Conservation (phyloP, 2,113 vertebrate species). For the Callocephalon fimbriatum region DNA sequence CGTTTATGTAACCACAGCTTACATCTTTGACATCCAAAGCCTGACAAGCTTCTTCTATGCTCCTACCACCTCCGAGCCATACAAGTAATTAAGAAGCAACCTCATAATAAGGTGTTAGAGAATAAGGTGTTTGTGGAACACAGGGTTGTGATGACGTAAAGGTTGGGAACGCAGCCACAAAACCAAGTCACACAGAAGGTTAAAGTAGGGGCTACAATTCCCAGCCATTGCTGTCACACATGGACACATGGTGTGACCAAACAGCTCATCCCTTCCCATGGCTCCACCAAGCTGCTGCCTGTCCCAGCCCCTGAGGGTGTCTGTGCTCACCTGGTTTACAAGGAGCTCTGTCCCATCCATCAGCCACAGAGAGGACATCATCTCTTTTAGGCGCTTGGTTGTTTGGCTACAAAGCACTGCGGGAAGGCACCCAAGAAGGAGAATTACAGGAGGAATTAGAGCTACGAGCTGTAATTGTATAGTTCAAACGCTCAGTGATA, state of each 20-base stretch:
- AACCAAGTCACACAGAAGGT: background rate
- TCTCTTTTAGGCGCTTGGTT: background rate
- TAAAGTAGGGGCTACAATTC: background rate
- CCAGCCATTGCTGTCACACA: fast-evolving
- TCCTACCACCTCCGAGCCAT: background rate
- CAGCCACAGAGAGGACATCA: background rate
- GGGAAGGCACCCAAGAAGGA: background rate
- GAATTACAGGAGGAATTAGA: background rate
- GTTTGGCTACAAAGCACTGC: background rate
- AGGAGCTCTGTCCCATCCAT: background rate
- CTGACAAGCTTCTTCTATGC: background rate
- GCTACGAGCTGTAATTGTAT: background rate
- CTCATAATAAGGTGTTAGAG: background rate
- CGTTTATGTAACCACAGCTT: background rate
- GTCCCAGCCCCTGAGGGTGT: background rate
- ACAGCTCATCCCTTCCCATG: background rate
- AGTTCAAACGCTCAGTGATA: fast-evolving
- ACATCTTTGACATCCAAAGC: background rate
- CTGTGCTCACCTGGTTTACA: fast-evolving
- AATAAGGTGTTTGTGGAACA: background rate
- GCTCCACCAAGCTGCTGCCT: background rate
- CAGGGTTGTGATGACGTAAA: too few species aligned
- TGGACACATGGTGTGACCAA: fast-evolving
- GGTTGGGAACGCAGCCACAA: background rate
- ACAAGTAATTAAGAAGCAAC: background rate